Evolutionary conservation across 2,797 vertebrate genomes (phyloP).

Genomic region (Champsocephalus esox): DNA sequence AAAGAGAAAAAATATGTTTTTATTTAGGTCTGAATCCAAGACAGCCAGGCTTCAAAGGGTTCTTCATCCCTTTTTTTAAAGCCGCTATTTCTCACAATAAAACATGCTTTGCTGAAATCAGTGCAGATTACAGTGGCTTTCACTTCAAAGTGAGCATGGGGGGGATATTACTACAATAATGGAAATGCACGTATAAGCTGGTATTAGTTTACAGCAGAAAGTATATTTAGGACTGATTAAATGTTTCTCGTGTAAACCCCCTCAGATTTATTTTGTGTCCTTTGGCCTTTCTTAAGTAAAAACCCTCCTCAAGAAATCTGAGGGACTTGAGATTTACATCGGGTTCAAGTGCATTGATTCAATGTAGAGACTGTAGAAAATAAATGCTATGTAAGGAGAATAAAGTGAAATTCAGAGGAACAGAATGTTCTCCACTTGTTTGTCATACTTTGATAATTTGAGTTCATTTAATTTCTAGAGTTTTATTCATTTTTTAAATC

Average conservation of each 20-base stretch:
- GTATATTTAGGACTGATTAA: constrained; percentile 61
- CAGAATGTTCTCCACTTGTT: background rate
- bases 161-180: constrained; percentile 51
- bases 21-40: constrained; percentile 64
- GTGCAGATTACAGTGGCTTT: constrained; percentile 77
- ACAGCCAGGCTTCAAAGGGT: constrained; percentile 75
- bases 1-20: constrained; percentile 40
- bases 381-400: background rate
- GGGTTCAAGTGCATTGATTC: constrained; percentile 5
- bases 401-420: background rate
- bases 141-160: constrained; percentile 74
- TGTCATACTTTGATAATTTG: constrained; percentile 13
- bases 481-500: background rate
- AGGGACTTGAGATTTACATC: constrained; percentile 21
- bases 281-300: background rate
- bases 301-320: background rate
- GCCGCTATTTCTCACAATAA: constrained; percentile 72
- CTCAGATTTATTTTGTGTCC: constrained; percentile 16
- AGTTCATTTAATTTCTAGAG: background rate
- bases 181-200: constrained; percentile 58
- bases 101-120: constrained; percentile 75
- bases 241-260: constrained; percentile 30
- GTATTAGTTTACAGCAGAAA: constrained; percentile 60
- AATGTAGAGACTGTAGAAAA: background rate
- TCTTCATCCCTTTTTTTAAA: constrained; percentile 49